Conservation (phyloP, 1,140 invertebrate species). For the Caenorhabditis inopinata region DNA sequence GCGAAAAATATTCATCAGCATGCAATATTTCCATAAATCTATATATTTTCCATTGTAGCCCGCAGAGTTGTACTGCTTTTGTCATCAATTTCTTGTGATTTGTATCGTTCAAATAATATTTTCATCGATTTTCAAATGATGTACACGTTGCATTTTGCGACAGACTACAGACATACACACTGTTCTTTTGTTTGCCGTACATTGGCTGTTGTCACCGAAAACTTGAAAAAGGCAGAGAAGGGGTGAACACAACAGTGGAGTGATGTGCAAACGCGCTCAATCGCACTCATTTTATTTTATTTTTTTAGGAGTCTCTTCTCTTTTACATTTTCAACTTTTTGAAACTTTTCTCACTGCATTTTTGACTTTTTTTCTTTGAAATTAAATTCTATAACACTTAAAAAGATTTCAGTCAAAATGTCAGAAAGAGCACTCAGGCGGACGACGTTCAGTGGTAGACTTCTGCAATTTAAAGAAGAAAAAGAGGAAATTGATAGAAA, state of each 20-base stretch:
- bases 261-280: slow-evolving; percentile 1
- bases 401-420: slow-evolving; percentile 19
- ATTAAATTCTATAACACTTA: not conserved
- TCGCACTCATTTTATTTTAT: not conserved
- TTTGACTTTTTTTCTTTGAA: not conserved
- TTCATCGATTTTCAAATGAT: not conserved
- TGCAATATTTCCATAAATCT: too few species aligned
- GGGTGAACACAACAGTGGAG: too few species aligned
- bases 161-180: not conserved
- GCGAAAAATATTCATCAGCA: too few species aligned
- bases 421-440: slow-evolving; percentile 23
- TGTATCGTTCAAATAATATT: not conserved
- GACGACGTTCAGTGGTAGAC: slow-evolving; percentile 44
- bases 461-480: slow-evolving; percentile 27
- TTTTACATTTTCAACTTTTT: too few species aligned
- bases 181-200: not conserved
- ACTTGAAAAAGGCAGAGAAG: too few species aligned
- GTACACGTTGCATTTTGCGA: not conserved
- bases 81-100: not conserved
- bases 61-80: not conserved
- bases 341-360: not conserved
- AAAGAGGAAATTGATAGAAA: slow-evolving; percentile 25
- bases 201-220: not conserved
- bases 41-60: too few species aligned
- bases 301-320: not conserved